Evolutionary conservation across 2,113 vertebrate species (phyloP).

Genomic region (Condylura cristata): DNA sequence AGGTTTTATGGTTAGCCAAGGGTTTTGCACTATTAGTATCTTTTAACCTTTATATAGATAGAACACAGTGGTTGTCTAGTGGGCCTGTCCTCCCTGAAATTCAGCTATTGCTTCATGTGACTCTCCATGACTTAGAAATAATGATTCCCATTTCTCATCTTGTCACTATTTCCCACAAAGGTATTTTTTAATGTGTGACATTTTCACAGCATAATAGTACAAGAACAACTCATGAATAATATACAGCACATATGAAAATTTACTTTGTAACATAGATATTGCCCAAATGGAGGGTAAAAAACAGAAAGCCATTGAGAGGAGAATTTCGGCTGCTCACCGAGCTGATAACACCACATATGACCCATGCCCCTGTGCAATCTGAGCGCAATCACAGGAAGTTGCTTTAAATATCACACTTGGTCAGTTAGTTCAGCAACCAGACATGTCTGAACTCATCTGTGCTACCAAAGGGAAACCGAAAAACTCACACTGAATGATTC

Average conservation of each 20-base stretch:
- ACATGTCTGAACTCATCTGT: not conserved
- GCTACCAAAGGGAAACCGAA: not conserved
- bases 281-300: not conserved
- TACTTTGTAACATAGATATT: not conserved
- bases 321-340: not conserved
- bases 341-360: not conserved
- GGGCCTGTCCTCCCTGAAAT: not conserved
- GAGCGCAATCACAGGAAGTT: not conserved
- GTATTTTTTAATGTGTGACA: conserved; percentile 5
- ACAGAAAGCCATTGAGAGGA: not conserved
- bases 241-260: not conserved
- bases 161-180: not conserved
- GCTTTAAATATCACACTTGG: not conserved
- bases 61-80: not conserved
- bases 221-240: not conserved
- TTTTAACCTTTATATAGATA: not conserved
- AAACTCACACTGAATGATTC: not conserved
- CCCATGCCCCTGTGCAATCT: not conserved
- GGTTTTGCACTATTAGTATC: not conserved
- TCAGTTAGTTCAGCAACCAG: not conserved
- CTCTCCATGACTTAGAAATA: not conserved
- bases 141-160: conserved; percentile 35
- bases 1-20: conserved; percentile 24
- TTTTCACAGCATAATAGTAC: conserved; percentile 32
- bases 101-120: not conserved